phyloP scores from a whole-genome alignment of 1,140 invertebrate species.

The Cydia strobilella region DNA sequence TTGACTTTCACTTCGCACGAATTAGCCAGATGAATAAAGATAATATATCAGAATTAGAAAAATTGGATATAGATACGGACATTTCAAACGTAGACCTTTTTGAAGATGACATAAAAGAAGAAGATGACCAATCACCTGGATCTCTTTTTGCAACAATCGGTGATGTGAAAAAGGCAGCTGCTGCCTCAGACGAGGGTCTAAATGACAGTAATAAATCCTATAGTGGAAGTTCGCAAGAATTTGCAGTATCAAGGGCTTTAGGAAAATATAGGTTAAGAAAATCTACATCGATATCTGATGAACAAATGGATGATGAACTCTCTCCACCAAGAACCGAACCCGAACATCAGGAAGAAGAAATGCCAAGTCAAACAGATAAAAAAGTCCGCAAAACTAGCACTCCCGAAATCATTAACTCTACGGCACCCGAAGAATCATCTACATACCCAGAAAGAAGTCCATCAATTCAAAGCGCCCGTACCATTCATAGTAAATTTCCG shows the following conservation, averaged over 20 bases:
- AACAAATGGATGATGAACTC: slow-evolving; percentile 80
- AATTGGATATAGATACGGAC: slow-evolving; percentile 80
- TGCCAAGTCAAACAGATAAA: slow-evolving; percentile 58
- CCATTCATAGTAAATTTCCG: slow-evolving; percentile 81
- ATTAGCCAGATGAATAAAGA: slow-evolving; percentile 77
- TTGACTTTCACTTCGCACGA: slow-evolving; percentile 77
- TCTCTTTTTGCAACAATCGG: slow-evolving; percentile 87
- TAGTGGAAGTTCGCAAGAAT: slow-evolving; percentile 83
- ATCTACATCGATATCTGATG: slow-evolving; percentile 84
- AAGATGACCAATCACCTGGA: slow-evolving; percentile 82
- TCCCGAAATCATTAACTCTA: slow-evolving; percentile 71
- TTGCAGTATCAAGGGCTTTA: slow-evolving; percentile 90
- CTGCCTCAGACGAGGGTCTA: slow-evolving; percentile 79
- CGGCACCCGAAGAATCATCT: slow-evolving; percentile 70
- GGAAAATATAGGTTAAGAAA: slow-evolving; percentile 90
- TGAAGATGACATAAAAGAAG: slow-evolving; percentile 84
- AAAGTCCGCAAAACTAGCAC: slow-evolving; percentile 61
- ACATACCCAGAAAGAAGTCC: slow-evolving; percentile 83
- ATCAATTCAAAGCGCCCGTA: slow-evolving; percentile 82
- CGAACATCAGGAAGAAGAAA: slow-evolving; percentile 65
- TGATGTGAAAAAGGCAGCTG: slow-evolving; percentile 84
- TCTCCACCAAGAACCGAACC: slow-evolving; percentile 76
- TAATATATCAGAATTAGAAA: slow-evolving; percentile 74
- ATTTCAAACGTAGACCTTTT: slow-evolving; percentile 80
- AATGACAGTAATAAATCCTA: slow-evolving; percentile 82